A percentile compares a stretch with the other conserved stretches of the same genome.
Conservation (phyloP, 2,797 vertebrate genomes). For the Eulemur albifrons region DNA sequence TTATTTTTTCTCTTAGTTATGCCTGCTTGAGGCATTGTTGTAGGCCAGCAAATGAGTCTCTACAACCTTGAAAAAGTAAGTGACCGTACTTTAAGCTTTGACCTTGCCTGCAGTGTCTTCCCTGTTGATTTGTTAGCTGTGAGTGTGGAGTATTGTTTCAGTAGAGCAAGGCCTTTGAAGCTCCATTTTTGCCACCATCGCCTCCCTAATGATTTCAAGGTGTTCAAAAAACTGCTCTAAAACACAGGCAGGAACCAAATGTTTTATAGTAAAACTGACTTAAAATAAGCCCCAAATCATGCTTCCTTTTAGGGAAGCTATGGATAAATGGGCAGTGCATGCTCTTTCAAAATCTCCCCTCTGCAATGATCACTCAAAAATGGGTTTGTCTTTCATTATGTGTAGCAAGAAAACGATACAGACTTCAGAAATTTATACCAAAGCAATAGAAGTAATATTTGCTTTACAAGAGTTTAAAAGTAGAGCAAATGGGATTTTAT, state of each 20-base stretch:
- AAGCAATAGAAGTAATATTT: conserved; percentile 19
- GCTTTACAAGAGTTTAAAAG: conserved; percentile 50
- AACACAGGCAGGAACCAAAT: conserved; percentile 41
- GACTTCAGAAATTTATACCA: conserved; percentile 50
- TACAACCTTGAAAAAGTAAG: conserved; percentile 21
- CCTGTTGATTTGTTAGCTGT: conserved; percentile 41
- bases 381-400: conserved; percentile 39
- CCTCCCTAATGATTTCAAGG: conserved; percentile 67
- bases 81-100: conserved; percentile 52
- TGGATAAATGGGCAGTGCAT: background rate
- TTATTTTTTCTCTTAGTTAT: background rate
- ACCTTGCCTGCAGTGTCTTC: conserved; percentile 46
- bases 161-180: conserved; percentile 56
- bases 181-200: conserved; percentile 11
- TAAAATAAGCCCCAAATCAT: conserved; percentile 60
- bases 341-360: background rate
- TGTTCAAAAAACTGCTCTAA: conserved; percentile 71
- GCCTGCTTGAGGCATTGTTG: background rate
- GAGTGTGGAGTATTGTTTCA: conserved; percentile 61
- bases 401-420: background rate
- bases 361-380: conserved; percentile 22
- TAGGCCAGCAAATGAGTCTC: conserved; percentile 45
- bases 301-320: conserved; percentile 2
- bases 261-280: conserved; percentile 60
- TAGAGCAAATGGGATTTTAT: conserved; percentile 17